phyloP scores from a whole-genome alignment of 1,140 invertebrate species.

The Prorops nasuta region DNA sequence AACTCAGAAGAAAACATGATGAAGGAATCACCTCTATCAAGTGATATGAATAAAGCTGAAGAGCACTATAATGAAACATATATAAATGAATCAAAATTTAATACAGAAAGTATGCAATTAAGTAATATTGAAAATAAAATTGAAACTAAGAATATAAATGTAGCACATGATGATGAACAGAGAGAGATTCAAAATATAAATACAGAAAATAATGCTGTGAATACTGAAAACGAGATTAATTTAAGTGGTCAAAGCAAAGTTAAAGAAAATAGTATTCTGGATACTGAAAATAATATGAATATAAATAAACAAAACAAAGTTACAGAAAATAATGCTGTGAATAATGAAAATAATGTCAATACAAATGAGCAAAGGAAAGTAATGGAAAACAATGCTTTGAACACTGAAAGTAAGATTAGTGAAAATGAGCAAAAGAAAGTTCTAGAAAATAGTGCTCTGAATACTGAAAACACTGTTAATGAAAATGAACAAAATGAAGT shows the following conservation, averaged over 20 bases:
- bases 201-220: neutral
- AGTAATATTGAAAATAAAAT: neutral
- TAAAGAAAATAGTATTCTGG: neutral
- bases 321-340: conserved; percentile 5
- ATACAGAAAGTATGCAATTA: neutral
- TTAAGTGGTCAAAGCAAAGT: conserved; percentile 1
- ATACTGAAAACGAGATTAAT: neutral
- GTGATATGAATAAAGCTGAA: neutral
- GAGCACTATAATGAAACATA: neutral
- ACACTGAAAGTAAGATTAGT: neutral
- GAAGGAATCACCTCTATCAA: neutral
- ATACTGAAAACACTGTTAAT: neutral
- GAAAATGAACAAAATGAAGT: conserved; percentile 4
- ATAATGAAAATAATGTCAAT: neutral
- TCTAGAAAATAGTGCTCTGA: neutral
- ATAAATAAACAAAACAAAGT: conserved; percentile 13
- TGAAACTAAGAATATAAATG: neutral
- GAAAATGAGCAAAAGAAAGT: neutral
- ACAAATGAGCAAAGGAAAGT: conserved; percentile 4
- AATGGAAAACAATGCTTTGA: conserved; percentile 4
- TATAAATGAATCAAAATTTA: neutral
- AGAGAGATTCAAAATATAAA: neutral
- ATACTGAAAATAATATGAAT: neutral
- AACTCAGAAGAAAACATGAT: conserved; percentile 34
- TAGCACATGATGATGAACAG: neutral